Conservation (phyloP, 2,797 vertebrate genomes). For the Myotis planiceps region DNA sequence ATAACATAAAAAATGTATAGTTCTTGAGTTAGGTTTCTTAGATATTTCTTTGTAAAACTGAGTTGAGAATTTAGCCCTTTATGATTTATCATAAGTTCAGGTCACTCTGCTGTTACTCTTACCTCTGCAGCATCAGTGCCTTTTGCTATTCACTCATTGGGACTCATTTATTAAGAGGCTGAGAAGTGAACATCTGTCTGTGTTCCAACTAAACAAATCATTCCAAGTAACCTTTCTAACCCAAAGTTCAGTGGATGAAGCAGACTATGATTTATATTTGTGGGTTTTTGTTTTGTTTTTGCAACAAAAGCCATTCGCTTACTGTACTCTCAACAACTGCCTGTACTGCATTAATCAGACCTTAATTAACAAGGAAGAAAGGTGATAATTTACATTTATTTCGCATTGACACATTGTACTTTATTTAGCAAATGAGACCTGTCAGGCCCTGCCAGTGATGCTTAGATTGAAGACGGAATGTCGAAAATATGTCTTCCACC, state of each 20-base stretch:
- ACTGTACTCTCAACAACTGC: conserved; percentile 64
- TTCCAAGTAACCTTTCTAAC: conserved; percentile 74
- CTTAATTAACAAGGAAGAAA: conserved; percentile 85
- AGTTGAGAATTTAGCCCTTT: neutral
- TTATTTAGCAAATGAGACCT: conserved; percentile 86
- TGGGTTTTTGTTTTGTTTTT: conserved; percentile 76
- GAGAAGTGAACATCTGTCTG: conserved; percentile 60
- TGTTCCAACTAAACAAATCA: conserved; percentile 62
- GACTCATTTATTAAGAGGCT: conserved; percentile 57
- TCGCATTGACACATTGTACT: conserved; percentile 86
- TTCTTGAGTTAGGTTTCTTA: neutral
- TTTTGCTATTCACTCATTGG: neutral
- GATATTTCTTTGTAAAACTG: neutral
- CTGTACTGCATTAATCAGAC: conserved; percentile 83
- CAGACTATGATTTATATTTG: conserved; percentile 62
- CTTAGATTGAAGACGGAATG: conserved; percentile 84
- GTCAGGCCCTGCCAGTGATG: conserved; percentile 82
- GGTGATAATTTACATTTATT: conserved; percentile 90
- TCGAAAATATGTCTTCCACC: conserved; percentile 86
- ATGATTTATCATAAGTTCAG: neutral
- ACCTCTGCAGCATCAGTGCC: neutral
- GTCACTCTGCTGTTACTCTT: neutral
- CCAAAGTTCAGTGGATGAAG: conserved; percentile 67
- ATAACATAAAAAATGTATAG: neutral
- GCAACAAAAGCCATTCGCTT: conserved; percentile 74